These are phyloP conservation scores for Gymnocephalus cernua DNA, from an alignment of 2,113 vertebrate genomes.

Conservation along the genomic window DNA sequence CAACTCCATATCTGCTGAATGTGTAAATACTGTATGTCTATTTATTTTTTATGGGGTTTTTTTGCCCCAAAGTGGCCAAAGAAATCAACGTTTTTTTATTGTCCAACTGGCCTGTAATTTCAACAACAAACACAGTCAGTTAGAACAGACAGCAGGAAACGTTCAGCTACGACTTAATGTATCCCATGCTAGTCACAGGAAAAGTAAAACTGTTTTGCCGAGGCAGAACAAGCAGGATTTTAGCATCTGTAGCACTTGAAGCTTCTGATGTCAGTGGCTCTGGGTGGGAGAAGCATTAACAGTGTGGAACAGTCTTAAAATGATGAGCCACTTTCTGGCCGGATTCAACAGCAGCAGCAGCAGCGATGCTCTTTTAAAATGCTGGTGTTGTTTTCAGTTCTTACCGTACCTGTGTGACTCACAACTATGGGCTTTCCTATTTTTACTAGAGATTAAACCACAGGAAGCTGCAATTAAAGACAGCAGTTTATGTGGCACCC, in stretches of 20 bases:
- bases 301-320: neutral
- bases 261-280: neutral
- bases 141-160: neutral
- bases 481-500: constrained; percentile 17
- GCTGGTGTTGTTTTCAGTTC: neutral
- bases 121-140: neutral
- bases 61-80: neutral
- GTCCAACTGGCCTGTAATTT: neutral
- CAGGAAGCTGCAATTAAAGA: constrained; percentile 2
- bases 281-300: neutral
- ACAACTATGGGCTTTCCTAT: neutral
- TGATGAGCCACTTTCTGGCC: no score
- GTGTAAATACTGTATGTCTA: neutral
- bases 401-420: neutral
- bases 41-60: neutral
- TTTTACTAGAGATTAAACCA: constrained; percentile 8
- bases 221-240: neutral
- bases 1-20: no score
- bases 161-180: neutral
- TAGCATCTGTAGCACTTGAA: neutral
- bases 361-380: neutral
- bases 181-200: neutral
- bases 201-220: neutral
- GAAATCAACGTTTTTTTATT: neutral
- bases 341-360: neutral